Evolutionary conservation across 2,797 vertebrate genomes (phyloP), one percentile per base, ranked within the genome.

Genomic region (Rhinogobio ventralis): DNA sequence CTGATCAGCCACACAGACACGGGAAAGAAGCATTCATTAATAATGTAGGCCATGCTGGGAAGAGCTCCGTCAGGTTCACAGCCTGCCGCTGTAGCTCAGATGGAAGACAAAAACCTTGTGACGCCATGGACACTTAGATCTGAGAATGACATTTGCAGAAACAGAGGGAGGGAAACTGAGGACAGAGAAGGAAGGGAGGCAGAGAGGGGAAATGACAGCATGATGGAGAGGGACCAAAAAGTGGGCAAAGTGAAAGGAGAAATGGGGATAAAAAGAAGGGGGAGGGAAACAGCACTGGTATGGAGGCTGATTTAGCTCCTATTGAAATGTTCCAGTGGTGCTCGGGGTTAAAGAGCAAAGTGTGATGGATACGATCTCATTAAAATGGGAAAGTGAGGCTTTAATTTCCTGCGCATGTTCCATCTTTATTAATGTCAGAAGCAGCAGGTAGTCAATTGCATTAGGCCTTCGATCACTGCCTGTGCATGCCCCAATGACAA

Each of bases 301-400:
- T 23, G 53, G 36, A 19, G 46, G 74, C 71, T 73, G 68, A 89
- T 88, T 87, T 85, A 83, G 80, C 82, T 85, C 72, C 62, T 67
- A 85, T 82, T 82, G 86, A 86, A 86, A 82, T 80, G n/a, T 80
- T 81, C 82, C 82, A 83, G 80, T 88, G 73, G 86, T 57, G 84
- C 82, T 83, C 62, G 64, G 80, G 91, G 89, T 91, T 88, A 91
- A 91, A 90, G 89, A 91, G 88, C 87, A 90, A 81, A 85, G 57
- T 86, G 88, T 93, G 93, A 94, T 93, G 90, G 91, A 93, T 91
- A 87, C 80, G 85, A 90, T 92, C 90, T 93, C 91, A 92, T 93
- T 93, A 92, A 87, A 89, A 81, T 80, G 86, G 86, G 88, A 90
- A 91, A 86, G 90, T 89, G 68, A 84, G 81, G 87, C 88, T 91